Evolutionary conservation across 1,140 invertebrate species (phyloP), one percentile per base, ranked within the genome.

Genomic region (Drosophila kikkawai): DNA sequence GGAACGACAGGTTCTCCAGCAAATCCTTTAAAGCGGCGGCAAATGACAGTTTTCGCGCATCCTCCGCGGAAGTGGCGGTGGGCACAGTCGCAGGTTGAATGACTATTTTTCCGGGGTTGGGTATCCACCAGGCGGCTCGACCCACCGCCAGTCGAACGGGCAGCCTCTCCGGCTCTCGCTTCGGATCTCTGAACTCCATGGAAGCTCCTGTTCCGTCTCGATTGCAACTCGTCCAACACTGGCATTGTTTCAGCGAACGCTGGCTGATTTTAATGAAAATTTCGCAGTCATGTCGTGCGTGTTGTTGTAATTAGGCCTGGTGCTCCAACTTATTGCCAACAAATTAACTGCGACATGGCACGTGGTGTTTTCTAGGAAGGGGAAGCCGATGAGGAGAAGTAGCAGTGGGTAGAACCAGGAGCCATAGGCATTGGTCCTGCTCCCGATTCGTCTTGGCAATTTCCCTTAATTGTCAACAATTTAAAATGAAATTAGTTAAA

Each of bases 281-380:
- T 90, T 90, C 83, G 86, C 85, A 91, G 85, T 79, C 85, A 90
- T 90, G 85, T 90, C 82, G 85, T 90, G 85, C 85, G 75, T 90
- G 85, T 90, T 90, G 85, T 85, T 90, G 85, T 90, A 90, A 90
- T 90, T 90, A 90, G 85, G 85, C 70, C 79, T 84, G 65, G 83
- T 88, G 84, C 87, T 70, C 74, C 78, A 88, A 84, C 84, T 91
- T 91, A 91, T 91, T 91, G 90, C 90, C 88, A 91, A 90, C 88
- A 90, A 91, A 91, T 91, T 91, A 91, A 91, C 88, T 80, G 81
- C 88, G 68, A 91, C 88, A 91, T 85, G 85, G 85, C 85, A 85
- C 85, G 75, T 85, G 86, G 78, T 85, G 82, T 75, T 75, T 59
- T 37, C 53, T n/a, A 5, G 66, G n/a, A 11, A 34, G n/a, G 47